phyloP scores from a whole-genome alignment of 2,113 vertebrate genomes.

The Burhinus oedicnemus region DNA sequence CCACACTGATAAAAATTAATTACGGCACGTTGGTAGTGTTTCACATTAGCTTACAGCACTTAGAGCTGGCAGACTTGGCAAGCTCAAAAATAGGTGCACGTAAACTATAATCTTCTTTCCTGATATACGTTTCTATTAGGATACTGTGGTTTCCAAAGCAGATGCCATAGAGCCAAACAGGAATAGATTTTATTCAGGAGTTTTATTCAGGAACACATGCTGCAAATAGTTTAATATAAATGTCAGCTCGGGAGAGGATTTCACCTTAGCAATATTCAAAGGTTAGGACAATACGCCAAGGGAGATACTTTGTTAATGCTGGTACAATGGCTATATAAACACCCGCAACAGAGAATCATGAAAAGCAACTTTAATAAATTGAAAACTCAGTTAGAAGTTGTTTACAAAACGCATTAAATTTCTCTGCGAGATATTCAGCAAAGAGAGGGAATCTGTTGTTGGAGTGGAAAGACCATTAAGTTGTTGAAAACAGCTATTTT shows the following conservation, averaged over 20 bases:
- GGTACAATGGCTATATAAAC: neutral
- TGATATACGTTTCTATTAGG: neutral
- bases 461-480: neutral
- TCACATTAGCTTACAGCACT: neutral
- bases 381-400: neutral
- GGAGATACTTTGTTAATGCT: neutral
- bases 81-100: neutral
- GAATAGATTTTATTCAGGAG: neutral
- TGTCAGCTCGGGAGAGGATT: conserved; percentile 4
- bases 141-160: neutral
- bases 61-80: neutral
- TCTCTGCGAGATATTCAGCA: neutral
- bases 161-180: neutral
- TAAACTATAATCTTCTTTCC: neutral
- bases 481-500: neutral
- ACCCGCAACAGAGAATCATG: neutral
- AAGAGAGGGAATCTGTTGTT: neutral
- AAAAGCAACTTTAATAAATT: neutral
- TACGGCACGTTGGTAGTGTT: neutral
- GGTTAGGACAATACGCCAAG: neutral
- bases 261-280: conserved; percentile 1
- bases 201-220: neutral
- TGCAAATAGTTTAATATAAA: conserved; percentile 18
- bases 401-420: neutral
- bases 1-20: neutral